Percentiles rank a stretch among this genome's conserved stretches.
phyloP scores from a whole-genome alignment of 1,140 invertebrate genomes.

The Dreissena polymorpha region DNA sequence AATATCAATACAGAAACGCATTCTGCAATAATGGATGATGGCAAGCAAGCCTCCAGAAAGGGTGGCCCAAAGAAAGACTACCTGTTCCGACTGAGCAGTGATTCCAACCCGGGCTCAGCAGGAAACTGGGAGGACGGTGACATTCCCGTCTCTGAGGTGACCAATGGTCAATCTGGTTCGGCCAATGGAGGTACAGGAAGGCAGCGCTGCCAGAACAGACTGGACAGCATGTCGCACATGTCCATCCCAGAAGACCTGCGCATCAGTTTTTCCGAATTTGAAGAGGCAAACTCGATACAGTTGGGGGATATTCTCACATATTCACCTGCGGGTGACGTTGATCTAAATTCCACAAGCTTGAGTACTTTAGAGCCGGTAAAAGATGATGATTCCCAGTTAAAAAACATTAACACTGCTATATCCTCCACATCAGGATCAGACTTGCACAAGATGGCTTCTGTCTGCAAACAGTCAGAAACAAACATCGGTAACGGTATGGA shows the following conservation, averaged over 20 bases:
- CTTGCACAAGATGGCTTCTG: not conserved
- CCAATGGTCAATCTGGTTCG: no score
- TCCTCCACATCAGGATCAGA: constrained; percentile 14
- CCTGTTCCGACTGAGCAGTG: constrained; percentile 22
- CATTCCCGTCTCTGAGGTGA: no score
- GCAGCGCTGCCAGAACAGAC: not conserved
- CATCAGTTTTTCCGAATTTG: constrained; percentile 49
- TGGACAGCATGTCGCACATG: constrained; percentile 37
- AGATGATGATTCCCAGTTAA: constrained; percentile 3
- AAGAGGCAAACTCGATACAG: constrained; percentile 30
- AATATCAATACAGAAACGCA: no score
- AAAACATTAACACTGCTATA: not conserved
- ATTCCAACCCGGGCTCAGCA: constrained; percentile 6
- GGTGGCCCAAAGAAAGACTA: constrained; percentile 30
- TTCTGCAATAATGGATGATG: not conserved
- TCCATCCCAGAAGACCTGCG: constrained; percentile 42
- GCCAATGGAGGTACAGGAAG: no score
- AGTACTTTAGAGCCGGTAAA: constrained; percentile 9
- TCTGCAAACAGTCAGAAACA: not conserved
- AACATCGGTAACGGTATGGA: not conserved
- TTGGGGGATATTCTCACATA: constrained; percentile 38
- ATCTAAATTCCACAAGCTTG: not conserved
- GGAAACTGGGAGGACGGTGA: not conserved
- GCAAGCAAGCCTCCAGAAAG: not conserved
- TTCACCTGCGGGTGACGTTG: constrained; percentile 3